These are phyloP conservation scores for Syrista parreyssii DNA, from an alignment of 2,888 invertebrate genomes.

Conservation along the genomic window DNA sequence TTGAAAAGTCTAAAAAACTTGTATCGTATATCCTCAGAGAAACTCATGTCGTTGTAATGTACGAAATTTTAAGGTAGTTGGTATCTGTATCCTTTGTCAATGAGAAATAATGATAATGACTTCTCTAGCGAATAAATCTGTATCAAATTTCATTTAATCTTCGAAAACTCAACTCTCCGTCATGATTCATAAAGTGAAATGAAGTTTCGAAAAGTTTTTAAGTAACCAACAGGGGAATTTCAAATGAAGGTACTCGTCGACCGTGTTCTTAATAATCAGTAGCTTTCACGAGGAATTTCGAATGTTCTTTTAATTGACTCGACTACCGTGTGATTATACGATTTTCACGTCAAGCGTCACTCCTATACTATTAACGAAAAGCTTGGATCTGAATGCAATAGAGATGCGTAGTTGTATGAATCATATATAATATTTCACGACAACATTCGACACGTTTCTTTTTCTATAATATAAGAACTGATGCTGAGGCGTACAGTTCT, in stretches of 20 bases:
- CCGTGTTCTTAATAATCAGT: background rate
- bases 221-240: background rate
- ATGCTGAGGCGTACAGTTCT: background rate
- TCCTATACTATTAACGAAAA: background rate
- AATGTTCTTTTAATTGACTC: background rate
- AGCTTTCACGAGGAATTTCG: background rate
- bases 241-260: background rate
- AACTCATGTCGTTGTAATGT: background rate
- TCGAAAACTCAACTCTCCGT: background rate
- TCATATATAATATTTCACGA: background rate
- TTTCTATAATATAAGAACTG: background rate
- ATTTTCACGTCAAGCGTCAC: background rate
- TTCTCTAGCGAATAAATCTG: background rate
- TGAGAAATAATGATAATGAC: background rate
- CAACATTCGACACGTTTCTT: background rate
- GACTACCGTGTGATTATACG: background rate
- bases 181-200: background rate
- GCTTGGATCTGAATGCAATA: background rate
- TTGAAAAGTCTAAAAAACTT: too few relatives aligned
- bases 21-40: too few relatives aligned
- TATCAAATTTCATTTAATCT: background rate
- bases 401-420: background rate
- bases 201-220: background rate
- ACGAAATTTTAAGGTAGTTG: background rate
- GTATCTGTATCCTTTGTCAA: background rate